Base-by-base conservation (phyloP, 2,797 vertebrate genomes). In the Coregonus ussuriensis region DNA sequence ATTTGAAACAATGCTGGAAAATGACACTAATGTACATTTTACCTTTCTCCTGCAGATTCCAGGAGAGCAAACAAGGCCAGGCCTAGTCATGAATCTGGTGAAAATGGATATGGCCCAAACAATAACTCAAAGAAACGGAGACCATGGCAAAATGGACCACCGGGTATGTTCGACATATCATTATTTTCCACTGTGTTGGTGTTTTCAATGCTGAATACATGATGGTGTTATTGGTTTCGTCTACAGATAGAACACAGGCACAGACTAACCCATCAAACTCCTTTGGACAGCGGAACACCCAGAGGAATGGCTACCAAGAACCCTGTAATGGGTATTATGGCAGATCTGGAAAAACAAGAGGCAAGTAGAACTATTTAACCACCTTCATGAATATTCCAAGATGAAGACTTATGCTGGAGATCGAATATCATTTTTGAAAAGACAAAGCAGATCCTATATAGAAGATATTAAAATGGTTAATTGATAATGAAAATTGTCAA, bases 281-380 rank as follows among this genome's bases (percentile, higher is more conserved):
- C 47, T 47, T 56, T 5, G 14, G n/a, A 11, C 77, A 59, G 33
- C 21, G 31, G 65, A 56, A 37, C n/a, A 11, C 2, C 7, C 52
- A 63, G 29, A 59, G 15, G 7, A 21, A 25, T 3, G n/a, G 47
- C 53, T 83, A 83, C 6, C 82, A 81, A 21, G 85, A 86, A 6
- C 1, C 13, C 18, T 72, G 35, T n/a, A 37, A 0, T 1, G 72
- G 79, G 15, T 47, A 56, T 1, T 16, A 0, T 25, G 21, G 47
- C 13, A 87, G 76, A 83, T 65, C 75, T 71, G 78, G 75, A 11
- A 88, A 83, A 82, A 47, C 37, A 13, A 84, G 69, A 84, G 85
- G 90, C 88, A 25, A 76, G 33, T 16, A 31, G 15, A 29, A 15
- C 33, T 16, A 6, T 66, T 15, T 66, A 66, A 14, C 3, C 15